phyloP scores from a whole-genome alignment of 2,888 invertebrate species.

The Metacarcinus magister region DNA sequence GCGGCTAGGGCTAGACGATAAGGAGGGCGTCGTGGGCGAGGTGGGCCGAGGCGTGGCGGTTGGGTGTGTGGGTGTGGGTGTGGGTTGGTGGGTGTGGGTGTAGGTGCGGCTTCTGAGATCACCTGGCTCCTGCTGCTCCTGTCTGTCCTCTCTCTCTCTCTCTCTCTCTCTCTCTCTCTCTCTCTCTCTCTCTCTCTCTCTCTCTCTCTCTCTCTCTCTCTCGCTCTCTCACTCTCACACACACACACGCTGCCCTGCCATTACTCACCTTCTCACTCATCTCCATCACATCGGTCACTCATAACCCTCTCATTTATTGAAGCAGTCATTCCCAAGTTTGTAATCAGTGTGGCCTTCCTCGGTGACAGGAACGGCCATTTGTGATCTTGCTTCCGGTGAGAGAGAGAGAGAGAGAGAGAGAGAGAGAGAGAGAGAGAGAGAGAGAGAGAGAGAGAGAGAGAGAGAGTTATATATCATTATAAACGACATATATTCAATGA shows the following conservation, averaged over 20 bases:
- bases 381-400: neutral
- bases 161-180: too few species aligned
- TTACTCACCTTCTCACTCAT: neutral
- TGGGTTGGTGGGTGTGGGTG: neutral
- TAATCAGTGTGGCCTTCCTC: neutral
- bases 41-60: neutral
- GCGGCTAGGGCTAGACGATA: conserved; percentile 1
- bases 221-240: neutral
- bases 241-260: neutral
- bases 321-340: neutral
- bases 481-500: too few species aligned
- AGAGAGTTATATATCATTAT: neutral
- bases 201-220: too few species aligned
- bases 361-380: neutral
- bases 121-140: too few species aligned
- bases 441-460: conserved; percentile 14
- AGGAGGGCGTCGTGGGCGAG: conserved; percentile 8
- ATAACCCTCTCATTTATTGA: neutral
- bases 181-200: too few species aligned
- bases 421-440: conserved; percentile 17
- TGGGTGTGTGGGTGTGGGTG: neutral
- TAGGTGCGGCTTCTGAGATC: neutral
- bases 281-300: neutral
- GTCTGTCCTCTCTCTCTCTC: too few species aligned
- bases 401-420: conserved; percentile 41